These are phyloP conservation scores for Panthera leo DNA, from an alignment of 2,113 vertebrate genomes.

Conservation along the genomic window DNA sequence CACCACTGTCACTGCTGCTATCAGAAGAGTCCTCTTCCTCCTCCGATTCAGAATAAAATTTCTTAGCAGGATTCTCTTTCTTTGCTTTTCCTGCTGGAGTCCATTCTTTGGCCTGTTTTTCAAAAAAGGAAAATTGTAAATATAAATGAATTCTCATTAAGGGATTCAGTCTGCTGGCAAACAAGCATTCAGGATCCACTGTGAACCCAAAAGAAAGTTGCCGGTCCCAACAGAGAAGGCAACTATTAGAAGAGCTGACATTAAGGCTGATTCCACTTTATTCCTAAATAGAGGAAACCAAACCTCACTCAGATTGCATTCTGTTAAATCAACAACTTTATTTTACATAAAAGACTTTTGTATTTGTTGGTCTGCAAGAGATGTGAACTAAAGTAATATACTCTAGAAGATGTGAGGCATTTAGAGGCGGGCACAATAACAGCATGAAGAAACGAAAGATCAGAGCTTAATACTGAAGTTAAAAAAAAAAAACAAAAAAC, in stretches of 20 bases:
- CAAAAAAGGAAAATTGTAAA: conserved; percentile 53
- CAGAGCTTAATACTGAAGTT: not conserved
- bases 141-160: conserved; percentile 27
- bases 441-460: not conserved
- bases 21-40: conserved; percentile 88
- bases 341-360: not conserved
- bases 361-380: not conserved
- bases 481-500: not conserved
- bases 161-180: not conserved
- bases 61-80: conserved; percentile 86
- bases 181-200: not conserved
- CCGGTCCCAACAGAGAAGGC: not conserved
- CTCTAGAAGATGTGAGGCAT: not conserved
- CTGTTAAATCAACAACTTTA: not conserved
- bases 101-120: conserved; percentile 89
- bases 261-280: not conserved
- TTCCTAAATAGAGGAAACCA: not conserved
- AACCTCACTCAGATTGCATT: not conserved
- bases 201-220: not conserved
- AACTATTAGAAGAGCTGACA: not conserved
- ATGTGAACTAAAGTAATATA: conserved; percentile 9
- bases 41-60: conserved; percentile 95
- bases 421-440: not conserved
- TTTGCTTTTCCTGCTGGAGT: conserved; percentile 87
- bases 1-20: conserved; percentile 82